These are phyloP conservation scores for Apamea crenata DNA, from an alignment of 2,888 invertebrate species.

Conservation along the genomic window DNA sequence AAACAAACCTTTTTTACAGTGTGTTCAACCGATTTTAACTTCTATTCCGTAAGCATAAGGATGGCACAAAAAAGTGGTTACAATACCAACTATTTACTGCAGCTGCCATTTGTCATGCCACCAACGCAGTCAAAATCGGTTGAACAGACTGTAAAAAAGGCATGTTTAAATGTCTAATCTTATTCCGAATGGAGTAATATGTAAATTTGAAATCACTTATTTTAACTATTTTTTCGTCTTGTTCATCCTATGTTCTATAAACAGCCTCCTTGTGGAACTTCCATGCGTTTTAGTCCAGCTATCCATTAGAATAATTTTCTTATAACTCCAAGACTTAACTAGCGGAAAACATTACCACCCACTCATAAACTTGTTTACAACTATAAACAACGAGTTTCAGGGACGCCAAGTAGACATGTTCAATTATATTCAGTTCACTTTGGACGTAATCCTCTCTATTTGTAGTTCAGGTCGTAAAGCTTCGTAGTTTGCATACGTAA, in stretches of 20 bases:
- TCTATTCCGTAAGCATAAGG: too few species aligned
- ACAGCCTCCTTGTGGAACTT: not conserved
- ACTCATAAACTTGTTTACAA: slow-evolving; percentile 4
- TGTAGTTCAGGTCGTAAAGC: slow-evolving; percentile 37
- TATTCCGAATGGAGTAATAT: too few species aligned
- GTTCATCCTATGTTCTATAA: not conserved
- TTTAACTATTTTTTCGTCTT: not conserved
- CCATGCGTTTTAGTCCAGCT: not conserved
- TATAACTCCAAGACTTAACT: not conserved
- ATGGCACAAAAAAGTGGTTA: too few species aligned
- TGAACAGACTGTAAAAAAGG: too few species aligned
- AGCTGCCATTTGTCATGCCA: too few species aligned
- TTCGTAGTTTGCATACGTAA: slow-evolving; percentile 42
- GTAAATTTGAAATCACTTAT: not conserved
- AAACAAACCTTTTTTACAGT: too few species aligned
- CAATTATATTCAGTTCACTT: slow-evolving; percentile 13
- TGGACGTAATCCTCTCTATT: slow-evolving; percentile 20
- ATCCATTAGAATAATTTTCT: not conserved
- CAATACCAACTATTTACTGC: too few species aligned
- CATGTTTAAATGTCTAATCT: too few species aligned
- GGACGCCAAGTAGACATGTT: slow-evolving; percentile 6
- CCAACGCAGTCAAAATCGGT: too few species aligned
- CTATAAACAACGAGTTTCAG: slow-evolving; percentile 11
- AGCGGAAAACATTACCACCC: slow-evolving; percentile 2
- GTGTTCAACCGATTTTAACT: too few species aligned